Evolutionary conservation across 2,888 invertebrate genomes (phyloP).

Genomic region (Aspidiotus destructor): DNA sequence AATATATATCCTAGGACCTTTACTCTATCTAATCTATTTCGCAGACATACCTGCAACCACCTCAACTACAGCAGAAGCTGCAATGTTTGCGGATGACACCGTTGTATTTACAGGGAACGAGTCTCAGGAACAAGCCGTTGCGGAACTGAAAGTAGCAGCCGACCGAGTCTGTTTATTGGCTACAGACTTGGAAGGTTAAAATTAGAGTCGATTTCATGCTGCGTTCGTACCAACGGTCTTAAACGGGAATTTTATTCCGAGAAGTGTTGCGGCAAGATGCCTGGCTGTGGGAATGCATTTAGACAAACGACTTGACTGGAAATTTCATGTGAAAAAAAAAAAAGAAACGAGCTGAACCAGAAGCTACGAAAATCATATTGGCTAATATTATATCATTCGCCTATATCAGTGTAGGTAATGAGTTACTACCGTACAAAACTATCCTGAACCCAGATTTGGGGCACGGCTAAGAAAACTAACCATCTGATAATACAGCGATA

Average conservation of each 20-base stretch:
- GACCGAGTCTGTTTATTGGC: neutral
- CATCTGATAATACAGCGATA: neutral
- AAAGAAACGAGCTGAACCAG: neutral
- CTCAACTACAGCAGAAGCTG: neutral
- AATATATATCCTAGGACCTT: neutral
- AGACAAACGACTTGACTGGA: slow-evolving; percentile 15
- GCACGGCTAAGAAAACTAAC: neutral
- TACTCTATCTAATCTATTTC: neutral
- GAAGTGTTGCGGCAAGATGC: neutral
- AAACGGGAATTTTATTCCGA: slow-evolving; percentile 10
- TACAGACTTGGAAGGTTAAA: neutral
- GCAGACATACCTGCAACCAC: neutral
- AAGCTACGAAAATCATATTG: slow-evolving; percentile 13
- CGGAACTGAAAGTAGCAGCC: neutral
- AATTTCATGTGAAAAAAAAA: slow-evolving; percentile 7
- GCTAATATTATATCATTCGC: slow-evolving; percentile 6
- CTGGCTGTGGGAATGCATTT: slow-evolving; percentile 16
- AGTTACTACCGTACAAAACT: neutral
- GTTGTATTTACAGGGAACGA: neutral
- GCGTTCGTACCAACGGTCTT: neutral
- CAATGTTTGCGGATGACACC: neutral
- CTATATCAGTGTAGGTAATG: neutral
- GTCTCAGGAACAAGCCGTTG: neutral
- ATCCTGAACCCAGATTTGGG: neutral
- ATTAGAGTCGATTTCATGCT: neutral